These are phyloP conservation scores for Drosophila ercepeae DNA, from an alignment of 1,140 invertebrate species.

Conservation along the genomic window DNA sequence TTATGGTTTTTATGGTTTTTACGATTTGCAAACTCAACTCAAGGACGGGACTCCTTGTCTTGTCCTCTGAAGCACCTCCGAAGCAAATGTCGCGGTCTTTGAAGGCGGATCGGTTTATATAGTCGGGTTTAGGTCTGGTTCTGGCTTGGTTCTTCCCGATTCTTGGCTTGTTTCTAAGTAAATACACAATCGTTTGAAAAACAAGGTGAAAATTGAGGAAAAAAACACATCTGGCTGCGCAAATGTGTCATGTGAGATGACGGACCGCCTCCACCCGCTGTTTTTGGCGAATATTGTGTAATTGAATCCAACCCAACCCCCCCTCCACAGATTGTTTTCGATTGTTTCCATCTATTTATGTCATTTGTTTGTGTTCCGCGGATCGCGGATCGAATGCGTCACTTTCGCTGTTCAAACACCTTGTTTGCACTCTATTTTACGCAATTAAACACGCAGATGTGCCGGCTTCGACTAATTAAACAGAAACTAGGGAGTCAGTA, in stretches of 20 bases:
- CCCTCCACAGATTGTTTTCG: neutral
- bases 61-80: too few relatives aligned
- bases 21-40: slow-evolving; percentile 17
- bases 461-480: slow-evolving; percentile 37
- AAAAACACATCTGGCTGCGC: slow-evolving; percentile 16
- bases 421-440: slow-evolving; percentile 52
- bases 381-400: slow-evolving; percentile 49
- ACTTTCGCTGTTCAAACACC: slow-evolving; percentile 8
- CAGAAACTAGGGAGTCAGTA: too few relatives aligned
- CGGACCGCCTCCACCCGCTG: too few relatives aligned
- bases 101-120: too few relatives aligned
- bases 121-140: too few relatives aligned
- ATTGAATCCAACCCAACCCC: neutral
- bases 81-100: too few relatives aligned
- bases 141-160: too few relatives aligned
- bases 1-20: slow-evolving; percentile 20
- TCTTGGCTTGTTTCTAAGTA: too few relatives aligned
- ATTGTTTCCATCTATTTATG: neutral
- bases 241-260: slow-evolving; percentile 10
- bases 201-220: slow-evolving; percentile 8
- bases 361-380: neutral
- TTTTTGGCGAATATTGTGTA: slow-evolving; percentile 3
- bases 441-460: slow-evolving; percentile 34
- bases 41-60: too few relatives aligned
- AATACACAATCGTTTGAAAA: neutral